Evolutionary conservation across 2,888 invertebrate genomes (phyloP), one percentile per base, ranked within the genome.

Genomic region (Isotomurus palustris): DNA sequence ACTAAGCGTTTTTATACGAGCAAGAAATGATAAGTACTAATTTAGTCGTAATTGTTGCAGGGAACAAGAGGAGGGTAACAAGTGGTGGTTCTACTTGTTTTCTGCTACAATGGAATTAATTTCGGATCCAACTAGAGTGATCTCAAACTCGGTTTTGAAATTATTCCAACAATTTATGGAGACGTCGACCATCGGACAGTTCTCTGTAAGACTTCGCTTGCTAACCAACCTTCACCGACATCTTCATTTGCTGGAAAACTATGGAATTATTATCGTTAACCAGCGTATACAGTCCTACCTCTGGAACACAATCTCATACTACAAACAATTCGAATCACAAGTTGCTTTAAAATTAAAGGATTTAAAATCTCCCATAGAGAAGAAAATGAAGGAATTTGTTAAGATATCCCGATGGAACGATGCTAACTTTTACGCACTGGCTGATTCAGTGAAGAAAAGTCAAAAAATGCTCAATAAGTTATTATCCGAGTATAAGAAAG

Each of bases 371-470:
- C 92, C 94, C 0, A 88, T 96, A 60, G 94, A 95, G 73, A 92
- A 91, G 76, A 88, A 92, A 74, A 75, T 99, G 12, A 86, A 87
- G 68, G 94, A 94, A 69, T 92, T 91, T 73, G 88, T 97, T 1
- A 94, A 95, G 76, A 95, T 99, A 53, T 89, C 89, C 50, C 83
- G 91, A 36, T 99, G 96, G 89, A 90, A 87, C 72, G 96, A 99
- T 73, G 83, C 91, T 14, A 96, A 88, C 72, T 93, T 94, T 74
- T 95, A 91, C 84, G 86, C 93, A 29, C 85, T 97, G 53, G 91
- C 89, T 70, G 87, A 88, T 67, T 87, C 91, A 0, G 85, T 93
- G 0, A 86, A 88, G 38, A 91, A 90, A 72, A 87, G 91, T 0
- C 94, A 95, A 73, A 84, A 87, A 63, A 88, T 85, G 21, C 78